Evolutionary conservation across 1,140 invertebrate species (phyloP).

Genomic region (Pogonognathellus flavescens): DNA sequence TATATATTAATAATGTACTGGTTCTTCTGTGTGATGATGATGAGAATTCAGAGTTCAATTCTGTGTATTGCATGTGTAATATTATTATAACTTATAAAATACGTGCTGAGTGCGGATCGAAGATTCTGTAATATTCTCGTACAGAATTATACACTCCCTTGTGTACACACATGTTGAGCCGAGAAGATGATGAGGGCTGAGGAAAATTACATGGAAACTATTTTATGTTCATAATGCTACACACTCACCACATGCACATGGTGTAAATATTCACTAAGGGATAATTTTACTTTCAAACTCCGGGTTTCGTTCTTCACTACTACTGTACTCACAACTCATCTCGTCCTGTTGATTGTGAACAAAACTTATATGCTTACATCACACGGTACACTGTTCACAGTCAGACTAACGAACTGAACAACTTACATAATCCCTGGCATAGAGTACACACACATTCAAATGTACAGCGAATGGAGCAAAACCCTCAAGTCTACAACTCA

Average conservation of each 20-base stretch:
- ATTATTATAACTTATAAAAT: too few species aligned
- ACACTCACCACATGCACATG: background rate
- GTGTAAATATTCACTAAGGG: background rate
- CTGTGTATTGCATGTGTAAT: too few species aligned
- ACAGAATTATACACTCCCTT: background rate
- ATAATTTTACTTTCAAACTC: slow-evolving; percentile 27
- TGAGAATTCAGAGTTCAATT: too few species aligned
- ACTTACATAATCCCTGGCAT: too few species aligned
- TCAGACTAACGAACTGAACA: too few species aligned
- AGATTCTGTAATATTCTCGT: too few species aligned
- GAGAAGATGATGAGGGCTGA: slow-evolving; percentile 15
- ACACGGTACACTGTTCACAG: background rate
- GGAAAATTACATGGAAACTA: slow-evolving; percentile 5
- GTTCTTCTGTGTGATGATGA: background rate
- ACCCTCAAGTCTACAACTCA: background rate
- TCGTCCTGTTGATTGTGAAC: background rate
- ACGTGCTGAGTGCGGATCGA: too few species aligned
- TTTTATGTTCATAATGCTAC: background rate
- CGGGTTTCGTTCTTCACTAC: background rate
- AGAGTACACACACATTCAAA: background rate
- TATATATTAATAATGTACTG: slow-evolving; percentile 5
- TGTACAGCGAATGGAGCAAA: background rate
- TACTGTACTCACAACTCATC: background rate
- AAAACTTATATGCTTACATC: slow-evolving; percentile 4
- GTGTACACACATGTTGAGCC: background rate